Evolutionary conservation across 2,888 invertebrate genomes (phyloP).

Genomic region (Onthophagus sagittarius): DNA sequence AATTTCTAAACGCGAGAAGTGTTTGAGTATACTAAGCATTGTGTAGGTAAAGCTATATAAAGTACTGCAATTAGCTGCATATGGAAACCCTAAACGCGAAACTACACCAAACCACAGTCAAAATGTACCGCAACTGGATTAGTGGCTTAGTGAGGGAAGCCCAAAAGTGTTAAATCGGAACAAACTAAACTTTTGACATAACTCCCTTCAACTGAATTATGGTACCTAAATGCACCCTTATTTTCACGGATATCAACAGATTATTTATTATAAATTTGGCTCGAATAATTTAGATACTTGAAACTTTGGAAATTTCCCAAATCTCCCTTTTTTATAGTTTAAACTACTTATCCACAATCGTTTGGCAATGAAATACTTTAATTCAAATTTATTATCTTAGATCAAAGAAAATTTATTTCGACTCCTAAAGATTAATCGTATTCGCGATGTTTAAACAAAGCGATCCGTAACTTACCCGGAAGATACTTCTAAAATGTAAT

Average conservation of each 20-base stretch:
- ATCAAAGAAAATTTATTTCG: background rate
- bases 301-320: background rate
- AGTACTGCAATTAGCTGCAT: background rate
- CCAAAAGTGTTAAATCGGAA: background rate
- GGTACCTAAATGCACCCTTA: no score
- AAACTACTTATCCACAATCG: background rate
- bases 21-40: no score
- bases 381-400: background rate
- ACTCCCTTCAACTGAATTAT: background rate
- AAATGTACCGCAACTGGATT: background rate
- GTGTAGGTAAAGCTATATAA: background rate
- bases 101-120: background rate
- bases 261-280: background rate
- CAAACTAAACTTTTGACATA: background rate
- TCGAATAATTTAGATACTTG: background rate
- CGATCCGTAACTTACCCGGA: conserved; percentile 52
- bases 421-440: background rate
- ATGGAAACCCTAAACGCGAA: background rate
- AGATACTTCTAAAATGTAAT: conserved; percentile 64
- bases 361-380: background rate
- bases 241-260: background rate
- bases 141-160: background rate
- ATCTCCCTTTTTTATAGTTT: background rate
- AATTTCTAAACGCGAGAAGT: no score
- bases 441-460: background rate